These are phyloP conservation scores for Adela reaumurella DNA, from an alignment of 2,888 invertebrate genomes.

Conservation along the genomic window DNA sequence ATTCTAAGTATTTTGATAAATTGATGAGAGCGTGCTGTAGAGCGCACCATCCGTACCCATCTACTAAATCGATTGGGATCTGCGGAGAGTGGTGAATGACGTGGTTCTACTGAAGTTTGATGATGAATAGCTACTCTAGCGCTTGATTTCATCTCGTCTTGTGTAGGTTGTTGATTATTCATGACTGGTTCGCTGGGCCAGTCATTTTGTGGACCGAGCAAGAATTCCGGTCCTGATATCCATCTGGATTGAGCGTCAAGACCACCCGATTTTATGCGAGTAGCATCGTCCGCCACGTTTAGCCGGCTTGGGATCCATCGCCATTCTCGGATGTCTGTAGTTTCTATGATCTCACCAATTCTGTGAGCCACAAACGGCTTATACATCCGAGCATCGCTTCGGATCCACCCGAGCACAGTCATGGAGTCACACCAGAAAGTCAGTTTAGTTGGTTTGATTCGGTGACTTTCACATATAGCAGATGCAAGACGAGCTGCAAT, in stretches of 20 bases:
- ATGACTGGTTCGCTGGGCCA: neutral
- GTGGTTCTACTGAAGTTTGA: too few relatives aligned
- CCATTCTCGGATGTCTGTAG: constrained; percentile 7
- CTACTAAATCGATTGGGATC: too few relatives aligned
- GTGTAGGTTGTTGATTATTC: too few relatives aligned
- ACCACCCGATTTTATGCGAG: neutral
- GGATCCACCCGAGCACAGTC: constrained; percentile 4
- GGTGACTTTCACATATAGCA: constrained; percentile 9
- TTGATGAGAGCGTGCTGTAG: too few relatives aligned
- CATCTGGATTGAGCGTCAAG: neutral
- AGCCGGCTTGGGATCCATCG: constrained; percentile 11
- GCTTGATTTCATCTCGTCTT: too few relatives aligned
- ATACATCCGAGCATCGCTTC: neutral
- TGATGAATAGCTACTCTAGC: too few relatives aligned
- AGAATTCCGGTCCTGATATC: neutral
- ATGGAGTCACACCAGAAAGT: constrained; percentile 13
- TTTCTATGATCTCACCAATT: constrained; percentile 13
- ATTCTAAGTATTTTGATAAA: too few relatives aligned
- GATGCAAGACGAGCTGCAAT: constrained; percentile 12
- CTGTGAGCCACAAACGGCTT: constrained; percentile 11
- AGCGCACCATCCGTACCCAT: too few relatives aligned
- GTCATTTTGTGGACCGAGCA: neutral
- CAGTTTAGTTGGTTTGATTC: constrained; percentile 4
- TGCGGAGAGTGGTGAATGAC: too few relatives aligned
- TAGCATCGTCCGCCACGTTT: constrained; percentile 15